Evolutionary conservation across 2,888 invertebrate genomes (phyloP).

Genomic region (Leptarthrus brevirostris): DNA sequence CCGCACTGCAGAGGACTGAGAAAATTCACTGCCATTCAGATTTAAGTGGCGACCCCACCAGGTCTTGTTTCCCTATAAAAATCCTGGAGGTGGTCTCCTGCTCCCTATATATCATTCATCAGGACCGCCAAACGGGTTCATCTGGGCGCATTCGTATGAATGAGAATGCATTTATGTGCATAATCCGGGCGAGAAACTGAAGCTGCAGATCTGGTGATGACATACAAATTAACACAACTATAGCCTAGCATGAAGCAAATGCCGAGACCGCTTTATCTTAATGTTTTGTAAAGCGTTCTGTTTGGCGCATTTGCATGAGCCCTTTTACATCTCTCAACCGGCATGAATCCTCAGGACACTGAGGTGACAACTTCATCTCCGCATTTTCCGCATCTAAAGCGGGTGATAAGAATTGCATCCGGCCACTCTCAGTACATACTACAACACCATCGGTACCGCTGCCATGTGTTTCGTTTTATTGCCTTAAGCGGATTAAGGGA

Average conservation of each 20-base stretch:
- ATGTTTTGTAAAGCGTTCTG: background rate
- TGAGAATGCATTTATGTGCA: constrained; percentile 33
- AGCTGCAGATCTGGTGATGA: constrained; percentile 24
- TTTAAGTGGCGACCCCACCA: constrained; percentile 1
- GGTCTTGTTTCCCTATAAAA: background rate
- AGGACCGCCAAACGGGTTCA: background rate
- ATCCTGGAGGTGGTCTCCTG: constrained; percentile 10
- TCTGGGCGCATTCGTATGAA: constrained; percentile 14
- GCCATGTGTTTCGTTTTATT: constrained; percentile 29
- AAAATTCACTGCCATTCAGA: background rate
- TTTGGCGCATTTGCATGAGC: background rate
- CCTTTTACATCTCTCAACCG: background rate
- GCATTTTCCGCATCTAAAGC: constrained; percentile 2
- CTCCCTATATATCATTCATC: background rate
- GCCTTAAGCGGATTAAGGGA: constrained; percentile 25
- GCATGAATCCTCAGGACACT: constrained; percentile 8
- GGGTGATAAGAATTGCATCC: constrained; percentile 31
- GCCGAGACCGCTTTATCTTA: background rate
- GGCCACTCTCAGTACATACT: background rate
- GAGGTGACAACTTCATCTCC: constrained; percentile 37
- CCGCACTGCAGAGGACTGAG: no score
- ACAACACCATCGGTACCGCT: background rate
- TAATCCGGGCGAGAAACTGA: constrained; percentile 4
- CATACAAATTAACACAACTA: constrained; percentile 30
- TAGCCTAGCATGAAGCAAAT: background rate